A percentile compares a stretch with the other conserved stretches of the same genome.
These are phyloP conservation scores for Xanthorhoe designata DNA, from an alignment of 2,888 invertebrate species.

Conservation along the genomic window DNA sequence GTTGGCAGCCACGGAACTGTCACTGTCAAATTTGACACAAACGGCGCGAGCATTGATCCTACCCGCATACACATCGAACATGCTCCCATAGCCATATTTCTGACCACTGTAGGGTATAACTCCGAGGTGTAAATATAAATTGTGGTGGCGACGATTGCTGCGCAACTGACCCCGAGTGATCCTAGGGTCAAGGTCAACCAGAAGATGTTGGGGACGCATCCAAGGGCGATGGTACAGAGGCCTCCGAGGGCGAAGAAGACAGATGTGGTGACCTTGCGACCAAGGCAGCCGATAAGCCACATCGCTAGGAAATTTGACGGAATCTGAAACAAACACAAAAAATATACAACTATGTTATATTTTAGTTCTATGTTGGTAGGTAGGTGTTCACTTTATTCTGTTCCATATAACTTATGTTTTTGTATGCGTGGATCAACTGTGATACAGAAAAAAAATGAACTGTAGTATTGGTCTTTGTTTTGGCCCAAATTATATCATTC, in stretches of 20 bases:
- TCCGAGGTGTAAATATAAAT: constrained; percentile 95
- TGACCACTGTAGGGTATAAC: constrained; percentile 94
- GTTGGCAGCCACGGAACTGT: constrained; percentile 88
- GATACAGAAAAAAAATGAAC: no score
- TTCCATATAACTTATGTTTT: no score
- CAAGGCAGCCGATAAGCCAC: constrained; percentile 87
- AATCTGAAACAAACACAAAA: constrained; percentile 85
- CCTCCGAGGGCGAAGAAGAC: constrained; percentile 86
- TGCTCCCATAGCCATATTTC: constrained; percentile 94
- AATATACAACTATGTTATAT: no score
- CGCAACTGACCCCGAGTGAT: constrained; percentile 91
- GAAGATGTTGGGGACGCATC: constrained; percentile 79
- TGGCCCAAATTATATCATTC: no score
- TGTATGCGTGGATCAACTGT: no score
- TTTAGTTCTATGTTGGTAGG: no score
- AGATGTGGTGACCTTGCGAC: constrained; percentile 87
- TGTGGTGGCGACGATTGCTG: constrained; percentile 91
- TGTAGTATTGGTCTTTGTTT: no score
- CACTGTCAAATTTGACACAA: constrained; percentile 87
- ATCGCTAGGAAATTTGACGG: constrained; percentile 80
- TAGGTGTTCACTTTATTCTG: no score
- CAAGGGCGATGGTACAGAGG: constrained; percentile 86
- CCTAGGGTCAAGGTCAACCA: constrained; percentile 87
- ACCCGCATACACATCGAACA: constrained; percentile 93
- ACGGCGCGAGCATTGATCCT: constrained; percentile 94